Evolutionary conservation across 2,113 vertebrate species (phyloP), one percentile per base, ranked within the genome.

Genomic region (Nettapus auritus): DNA sequence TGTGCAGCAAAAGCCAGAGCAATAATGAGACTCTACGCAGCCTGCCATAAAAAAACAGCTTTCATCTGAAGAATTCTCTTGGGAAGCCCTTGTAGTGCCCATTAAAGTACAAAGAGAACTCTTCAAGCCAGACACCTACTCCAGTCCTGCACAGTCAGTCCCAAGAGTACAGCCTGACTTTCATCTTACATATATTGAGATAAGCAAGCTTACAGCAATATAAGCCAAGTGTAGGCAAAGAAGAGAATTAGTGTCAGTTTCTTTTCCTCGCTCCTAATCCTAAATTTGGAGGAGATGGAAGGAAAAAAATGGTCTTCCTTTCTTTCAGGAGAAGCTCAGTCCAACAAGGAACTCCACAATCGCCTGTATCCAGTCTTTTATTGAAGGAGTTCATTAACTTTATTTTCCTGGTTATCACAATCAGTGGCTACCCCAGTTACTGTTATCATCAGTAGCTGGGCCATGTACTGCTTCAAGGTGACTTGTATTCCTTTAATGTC

Each of bases 1-100:
- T 90, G 55, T 82, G 81, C 90, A 89, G 93, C 91, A 96, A 94
- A 96, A 94, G 83, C 64, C 93, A 91, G 82, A 93, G 86, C 81
- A 90, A 75, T 93, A 91, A 93, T 53, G 87, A 86, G 90, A 42
- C 42, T 87, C 82, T 36, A 2, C 48, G 56, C 73, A 85, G 55
- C 36, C 73, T 2, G 1, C 66, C 56, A 36, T 12, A 73, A 81
- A 50, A 88, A 86, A 94, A 38, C 60, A 81, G 84, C 92, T 92
- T 93, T 93, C 78, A 66, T 84, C 81, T 5, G 18, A 86, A 92
- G 55, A 93, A 90, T 73, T 92, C 73, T 76, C 86, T 70, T 29
- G 74, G 74, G 86, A 92, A 57, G 10, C n/a, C 34, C 56, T 67
- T 56, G 59, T 70, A 88, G 75, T 69, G 67, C 53, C 83, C 83